phyloP scores from a whole-genome alignment of 2,113 vertebrate species.

The Clinocottus analis region DNA sequence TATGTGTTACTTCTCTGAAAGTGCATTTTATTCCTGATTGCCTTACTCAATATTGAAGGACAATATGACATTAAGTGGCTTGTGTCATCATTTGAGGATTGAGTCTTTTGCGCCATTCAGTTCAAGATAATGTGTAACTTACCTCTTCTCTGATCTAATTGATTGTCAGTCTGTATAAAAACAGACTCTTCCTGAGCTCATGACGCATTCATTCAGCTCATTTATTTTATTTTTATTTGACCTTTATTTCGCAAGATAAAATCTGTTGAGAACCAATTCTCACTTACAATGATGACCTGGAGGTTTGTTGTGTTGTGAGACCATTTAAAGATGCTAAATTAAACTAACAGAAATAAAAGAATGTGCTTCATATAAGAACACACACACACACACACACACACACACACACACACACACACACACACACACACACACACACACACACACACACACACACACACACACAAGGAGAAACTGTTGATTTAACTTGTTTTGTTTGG shows the following conservation, averaged over 20 bases:
- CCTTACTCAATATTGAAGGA: neutral
- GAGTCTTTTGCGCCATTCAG: neutral
- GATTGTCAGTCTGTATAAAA: neutral
- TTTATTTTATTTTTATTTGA: neutral
- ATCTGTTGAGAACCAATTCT: too few species aligned
- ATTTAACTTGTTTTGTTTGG: conserved; percentile 12
- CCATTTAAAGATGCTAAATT: neutral
- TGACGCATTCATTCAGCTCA: neutral
- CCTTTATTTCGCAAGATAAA: too few species aligned
- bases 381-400: neutral
- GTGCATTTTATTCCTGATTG: neutral
- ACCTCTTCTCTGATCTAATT: neutral
- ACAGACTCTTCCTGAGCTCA: neutral
- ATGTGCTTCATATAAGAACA: neutral
- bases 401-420: neutral
- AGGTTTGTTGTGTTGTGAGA: too few species aligned
- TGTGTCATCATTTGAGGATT: neutral
- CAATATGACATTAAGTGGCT: neutral
- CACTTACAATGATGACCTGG: too few species aligned
- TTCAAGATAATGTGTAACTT: neutral
- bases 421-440: neutral
- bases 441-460: neutral
- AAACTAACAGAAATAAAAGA: neutral
- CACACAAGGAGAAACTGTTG: neutral
- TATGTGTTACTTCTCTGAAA: neutral